Conservation (phyloP, 2,888 invertebrate genomes). For the Cosmopolites sordidus region DNA sequence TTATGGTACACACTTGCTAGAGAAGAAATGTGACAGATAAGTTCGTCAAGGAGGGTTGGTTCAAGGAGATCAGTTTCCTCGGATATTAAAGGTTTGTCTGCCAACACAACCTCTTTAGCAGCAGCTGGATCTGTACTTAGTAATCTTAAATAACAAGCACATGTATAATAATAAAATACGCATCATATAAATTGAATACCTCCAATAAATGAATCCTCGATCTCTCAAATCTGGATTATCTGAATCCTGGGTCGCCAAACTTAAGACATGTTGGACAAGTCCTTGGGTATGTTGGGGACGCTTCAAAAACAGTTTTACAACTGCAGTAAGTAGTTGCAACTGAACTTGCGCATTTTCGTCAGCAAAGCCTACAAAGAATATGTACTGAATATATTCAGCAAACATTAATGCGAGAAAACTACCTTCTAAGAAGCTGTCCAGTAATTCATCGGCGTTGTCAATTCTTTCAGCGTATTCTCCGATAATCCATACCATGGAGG, state of each 20-base stretch:
- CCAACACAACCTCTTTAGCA: slow-evolving; percentile 97
- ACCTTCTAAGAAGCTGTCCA: slow-evolving; percentile 95
- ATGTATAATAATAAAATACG: neutral
- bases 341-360: slow-evolving; percentile 56
- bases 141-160: slow-evolving; percentile 47
- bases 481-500: slow-evolving; percentile 94
- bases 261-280: slow-evolving; percentile 92
- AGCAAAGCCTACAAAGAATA: slow-evolving; percentile 35
- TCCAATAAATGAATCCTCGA: slow-evolving; percentile 99
- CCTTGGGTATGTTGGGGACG: slow-evolving; percentile 98
- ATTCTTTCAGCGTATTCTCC: slow-evolving; percentile 99
- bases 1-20: slow-evolving; percentile 97
- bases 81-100: slow-evolving; percentile 97
- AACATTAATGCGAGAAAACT: neutral
- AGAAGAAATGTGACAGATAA: slow-evolving; percentile 97
- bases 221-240: slow-evolving; percentile 98
- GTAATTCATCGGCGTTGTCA: slow-evolving; percentile 96
- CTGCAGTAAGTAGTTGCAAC: slow-evolving; percentile 93
- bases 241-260: slow-evolving; percentile 85
- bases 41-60: slow-evolving; percentile 93
- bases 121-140: slow-evolving; percentile 98
- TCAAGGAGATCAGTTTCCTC: slow-evolving; percentile 98
- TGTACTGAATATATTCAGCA: neutral
- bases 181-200: slow-evolving; percentile 45
- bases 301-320: slow-evolving; percentile 97